Base-by-base conservation (phyloP, 2,113 vertebrate genomes). In the Nerophis lumbriciformis region DNA sequence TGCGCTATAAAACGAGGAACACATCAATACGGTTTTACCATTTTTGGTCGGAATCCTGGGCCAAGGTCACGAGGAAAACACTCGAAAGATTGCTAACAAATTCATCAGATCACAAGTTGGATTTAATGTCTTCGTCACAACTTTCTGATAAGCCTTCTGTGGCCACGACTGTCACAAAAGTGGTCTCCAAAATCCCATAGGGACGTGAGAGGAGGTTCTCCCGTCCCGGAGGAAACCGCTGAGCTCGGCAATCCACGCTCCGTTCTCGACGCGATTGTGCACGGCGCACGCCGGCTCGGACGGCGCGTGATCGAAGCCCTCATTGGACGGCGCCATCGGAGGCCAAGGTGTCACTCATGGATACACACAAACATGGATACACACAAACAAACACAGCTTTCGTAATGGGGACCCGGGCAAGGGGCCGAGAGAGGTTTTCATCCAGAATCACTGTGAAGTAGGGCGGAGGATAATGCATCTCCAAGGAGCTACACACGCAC, bases 401-500 rank as follows among this genome's bases (percentile, higher is more conserved):
- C 2, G 49, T 52, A 72, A 78, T 63, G 75, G 61, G 47, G 49
- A 75, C 60, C 70, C 50, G 71, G 65, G 66, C 70, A 82, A 72
- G 66, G 60, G 48, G 71, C 73, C 57, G 58, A 66, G 56, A 61
- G 64, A 81, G 80, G 79, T 75, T 73, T 80, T 58, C 79, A 68
- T 76, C 75, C 69, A 76, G 79, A 70, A 60, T 68, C 68, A 63
- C 71, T 80, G 84, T 81, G 82, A 87, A 89, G 79, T 90, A 85
- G 85, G 85, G 83, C 73, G 62, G 60, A 82, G 77, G 73, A 84
- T 81, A 73, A 77, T 80, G 67, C 76, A 76, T 87, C 85, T 87
- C 85, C 77, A 63, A 87, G 85, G 85, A 83, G 75, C 28, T 78
- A 65, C 66, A 68, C 66, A 71, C 63, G 65, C 63, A 79, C 71